These are phyloP conservation scores for Antechinus flavipes DNA, from an alignment of 2,113 vertebrate genomes.

Conservation along the genomic window DNA sequence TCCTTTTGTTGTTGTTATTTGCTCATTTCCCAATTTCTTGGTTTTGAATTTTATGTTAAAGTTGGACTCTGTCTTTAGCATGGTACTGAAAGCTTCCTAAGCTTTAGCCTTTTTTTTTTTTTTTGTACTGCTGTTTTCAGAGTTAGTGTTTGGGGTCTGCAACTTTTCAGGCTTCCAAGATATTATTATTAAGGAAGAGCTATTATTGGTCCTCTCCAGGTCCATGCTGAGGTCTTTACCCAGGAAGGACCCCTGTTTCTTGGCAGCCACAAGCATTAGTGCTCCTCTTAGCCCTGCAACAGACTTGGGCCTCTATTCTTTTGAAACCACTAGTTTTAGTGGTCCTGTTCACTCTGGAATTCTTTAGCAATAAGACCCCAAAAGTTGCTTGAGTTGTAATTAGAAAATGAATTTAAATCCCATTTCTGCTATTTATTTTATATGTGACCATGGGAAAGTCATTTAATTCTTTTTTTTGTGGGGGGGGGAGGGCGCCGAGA, in stretches of 20 bases:
- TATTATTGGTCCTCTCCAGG: background rate
- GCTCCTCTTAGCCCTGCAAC: background rate
- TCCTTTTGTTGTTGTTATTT: background rate
- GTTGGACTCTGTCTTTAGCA: background rate
- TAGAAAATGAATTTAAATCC: background rate
- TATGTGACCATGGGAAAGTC: background rate
- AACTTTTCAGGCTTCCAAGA: background rate
- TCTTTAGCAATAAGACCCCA: background rate
- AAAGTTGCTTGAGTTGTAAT: background rate
- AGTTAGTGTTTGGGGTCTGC: background rate
- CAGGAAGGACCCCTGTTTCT: background rate
- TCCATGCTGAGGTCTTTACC: background rate
- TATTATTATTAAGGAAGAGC: background rate
- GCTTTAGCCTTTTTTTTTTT: background rate
- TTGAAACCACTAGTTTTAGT: background rate
- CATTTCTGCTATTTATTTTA: background rate
- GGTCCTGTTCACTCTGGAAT: background rate
- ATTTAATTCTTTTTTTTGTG: background rate
- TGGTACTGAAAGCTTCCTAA: background rate
- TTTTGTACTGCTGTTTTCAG: background rate
- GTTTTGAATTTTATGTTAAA: background rate
- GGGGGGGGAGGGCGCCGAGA: too few species aligned
- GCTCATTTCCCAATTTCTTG: background rate
- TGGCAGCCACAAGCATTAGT: background rate
- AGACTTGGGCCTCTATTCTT: background rate